phyloP scores from a whole-genome alignment of 2,113 vertebrate species.

The Vireo altiloquus region DNA sequence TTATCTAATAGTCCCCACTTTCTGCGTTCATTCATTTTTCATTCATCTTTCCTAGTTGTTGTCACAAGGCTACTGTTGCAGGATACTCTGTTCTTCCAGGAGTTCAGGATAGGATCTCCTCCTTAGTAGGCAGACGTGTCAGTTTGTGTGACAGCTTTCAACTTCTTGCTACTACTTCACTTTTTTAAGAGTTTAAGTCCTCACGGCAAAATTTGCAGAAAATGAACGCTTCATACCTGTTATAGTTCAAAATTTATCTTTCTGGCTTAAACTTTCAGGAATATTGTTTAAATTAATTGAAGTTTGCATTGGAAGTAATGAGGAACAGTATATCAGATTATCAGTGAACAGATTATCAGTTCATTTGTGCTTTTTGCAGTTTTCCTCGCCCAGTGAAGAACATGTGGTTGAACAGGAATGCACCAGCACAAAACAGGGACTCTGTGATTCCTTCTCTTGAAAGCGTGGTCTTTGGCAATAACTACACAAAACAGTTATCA shows the following conservation, averaged over 20 bases:
- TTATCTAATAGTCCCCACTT: background rate
- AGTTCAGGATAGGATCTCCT: background rate
- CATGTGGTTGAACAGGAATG: slow-evolving; percentile 96
- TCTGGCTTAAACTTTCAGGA: background rate
- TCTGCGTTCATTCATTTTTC: background rate
- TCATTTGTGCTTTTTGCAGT: slow-evolving; percentile 66
- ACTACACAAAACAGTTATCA: slow-evolving; percentile 91
- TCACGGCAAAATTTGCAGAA: background rate
- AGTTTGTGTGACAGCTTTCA: background rate
- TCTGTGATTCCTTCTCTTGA: slow-evolving; percentile 91
- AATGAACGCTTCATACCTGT: background rate
- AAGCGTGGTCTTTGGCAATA: slow-evolving; percentile 93
- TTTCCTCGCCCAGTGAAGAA: slow-evolving; percentile 95
- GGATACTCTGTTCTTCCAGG: background rate
- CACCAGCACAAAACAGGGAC: slow-evolving; percentile 92
- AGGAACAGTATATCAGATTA: background rate
- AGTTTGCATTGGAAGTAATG: background rate
- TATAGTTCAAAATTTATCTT: background rate
- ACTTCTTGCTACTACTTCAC: background rate
- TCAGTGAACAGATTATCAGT: background rate
- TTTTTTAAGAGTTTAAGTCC: background rate
- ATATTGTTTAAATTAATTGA: background rate
- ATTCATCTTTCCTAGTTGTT: background rate
- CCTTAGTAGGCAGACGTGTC: background rate
- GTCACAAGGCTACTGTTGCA: background rate